Evolutionary conservation across 2,113 vertebrate genomes (phyloP).

Genomic region (Pelodiscus sinensis): DNA sequence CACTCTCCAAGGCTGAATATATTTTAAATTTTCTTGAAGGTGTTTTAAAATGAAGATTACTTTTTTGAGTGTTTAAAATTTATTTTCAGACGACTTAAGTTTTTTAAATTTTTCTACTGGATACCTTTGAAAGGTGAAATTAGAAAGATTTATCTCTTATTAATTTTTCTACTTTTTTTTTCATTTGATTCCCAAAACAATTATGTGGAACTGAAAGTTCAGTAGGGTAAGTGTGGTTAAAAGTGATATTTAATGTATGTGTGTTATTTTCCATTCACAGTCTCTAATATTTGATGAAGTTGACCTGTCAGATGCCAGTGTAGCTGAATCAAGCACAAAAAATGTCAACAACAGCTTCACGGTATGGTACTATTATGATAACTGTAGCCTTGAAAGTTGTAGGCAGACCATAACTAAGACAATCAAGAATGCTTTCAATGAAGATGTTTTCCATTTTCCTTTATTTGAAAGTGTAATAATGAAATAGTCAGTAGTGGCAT

Average conservation of each 20-base stretch:
- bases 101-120: neutral
- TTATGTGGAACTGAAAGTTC: neutral
- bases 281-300: slow-evolving; percentile 99
- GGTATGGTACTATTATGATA: slow-evolving; percentile 79
- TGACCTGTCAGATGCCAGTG: slow-evolving; percentile 97
- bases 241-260: slow-evolving; percentile 44
- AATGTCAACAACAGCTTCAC: slow-evolving; percentile 99
- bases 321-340: slow-evolving; percentile 99
- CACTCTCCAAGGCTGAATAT: neutral
- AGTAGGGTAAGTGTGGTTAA: neutral
- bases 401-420: neutral
- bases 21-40: accelerated
- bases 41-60: neutral
- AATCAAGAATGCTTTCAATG: neutral
- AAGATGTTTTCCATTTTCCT: neutral
- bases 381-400: neutral
- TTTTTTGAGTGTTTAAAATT: neutral
- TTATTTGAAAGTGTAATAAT: neutral
- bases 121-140: neutral
- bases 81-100: neutral
- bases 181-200: neutral
- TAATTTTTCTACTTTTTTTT: neutral
- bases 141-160: neutral
- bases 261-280: slow-evolving; percentile 80
- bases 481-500: neutral